phyloP scores from a whole-genome alignment of 92 coral and sea anemone genomes.

The Palythoa caribaeorum region DNA sequence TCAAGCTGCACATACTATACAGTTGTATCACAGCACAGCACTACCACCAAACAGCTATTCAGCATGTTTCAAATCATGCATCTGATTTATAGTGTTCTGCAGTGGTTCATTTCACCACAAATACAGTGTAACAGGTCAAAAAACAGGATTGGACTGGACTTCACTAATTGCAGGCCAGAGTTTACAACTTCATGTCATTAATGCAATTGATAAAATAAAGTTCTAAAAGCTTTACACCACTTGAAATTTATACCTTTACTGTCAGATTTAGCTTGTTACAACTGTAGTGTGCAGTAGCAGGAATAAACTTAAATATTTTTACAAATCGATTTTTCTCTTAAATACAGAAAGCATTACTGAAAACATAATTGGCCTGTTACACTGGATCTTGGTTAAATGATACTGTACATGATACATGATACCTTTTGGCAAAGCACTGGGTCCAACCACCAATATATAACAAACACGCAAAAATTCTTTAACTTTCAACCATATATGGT shows the following conservation, averaged over 20 bases:
- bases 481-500: slow-evolving; percentile 43
- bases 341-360: neutral
- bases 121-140: slow-evolving; percentile 1
- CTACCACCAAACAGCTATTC: neutral
- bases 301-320: too few species aligned
- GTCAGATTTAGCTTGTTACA: too few species aligned
- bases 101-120: neutral
- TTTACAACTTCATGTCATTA: too few species aligned
- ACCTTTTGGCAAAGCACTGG: slow-evolving; percentile 38
- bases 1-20: slow-evolving; percentile 33
- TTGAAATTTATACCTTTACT: too few species aligned
- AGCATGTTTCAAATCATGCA: neutral
- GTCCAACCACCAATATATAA: neutral
- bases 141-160: too few species aligned
- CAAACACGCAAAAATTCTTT: neutral
- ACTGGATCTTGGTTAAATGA: neutral
- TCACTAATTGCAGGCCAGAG: too few species aligned
- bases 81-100: neutral
- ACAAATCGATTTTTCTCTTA: neutral
- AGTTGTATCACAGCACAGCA: too few species aligned
- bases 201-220: too few species aligned
- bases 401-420: neutral
- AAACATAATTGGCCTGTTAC: neutral
- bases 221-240: too few species aligned
- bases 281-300: too few species aligned